Evolutionary conservation across 2,888 invertebrate species (phyloP).

Genomic region (Microctonus aethiopoides): DNA sequence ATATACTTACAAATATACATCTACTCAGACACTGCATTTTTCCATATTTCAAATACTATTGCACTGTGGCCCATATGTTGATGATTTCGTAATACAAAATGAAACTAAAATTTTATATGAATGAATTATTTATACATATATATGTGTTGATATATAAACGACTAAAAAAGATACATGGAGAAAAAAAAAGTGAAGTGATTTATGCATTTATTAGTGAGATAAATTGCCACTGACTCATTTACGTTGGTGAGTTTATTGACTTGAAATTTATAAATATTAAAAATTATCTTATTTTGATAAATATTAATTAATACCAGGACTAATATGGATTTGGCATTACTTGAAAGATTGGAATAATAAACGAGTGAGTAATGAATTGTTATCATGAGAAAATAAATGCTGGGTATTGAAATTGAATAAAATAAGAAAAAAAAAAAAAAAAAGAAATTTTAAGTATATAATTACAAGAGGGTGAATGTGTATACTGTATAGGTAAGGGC

Average conservation of each 20-base stretch:
- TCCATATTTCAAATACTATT: slow-evolving; percentile 54
- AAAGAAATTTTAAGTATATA: slow-evolving; percentile 43
- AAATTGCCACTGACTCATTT: too few relatives aligned
- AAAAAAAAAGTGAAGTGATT: too few relatives aligned
- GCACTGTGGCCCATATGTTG: slow-evolving; percentile 54
- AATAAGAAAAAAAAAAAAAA: slow-evolving; percentile 13
- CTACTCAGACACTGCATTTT: slow-evolving; percentile 48
- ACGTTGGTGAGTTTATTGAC: too few relatives aligned
- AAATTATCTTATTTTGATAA: too few relatives aligned
- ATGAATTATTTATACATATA: too few relatives aligned
- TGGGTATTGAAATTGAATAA: not conserved
- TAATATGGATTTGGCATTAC: not conserved
- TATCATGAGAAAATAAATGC: not conserved
- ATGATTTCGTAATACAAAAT: slow-evolving; percentile 57
- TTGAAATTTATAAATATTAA: not conserved
- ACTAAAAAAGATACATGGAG: too few relatives aligned
- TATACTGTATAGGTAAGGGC: slow-evolving; percentile 40
- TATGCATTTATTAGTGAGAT: too few relatives aligned
- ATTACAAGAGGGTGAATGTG: slow-evolving; percentile 50
- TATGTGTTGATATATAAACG: too few relatives aligned
- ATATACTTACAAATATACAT: too few relatives aligned
- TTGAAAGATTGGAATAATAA: not conserved
- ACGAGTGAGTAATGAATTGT: not conserved
- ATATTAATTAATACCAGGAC: not conserved
- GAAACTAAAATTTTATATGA: too few relatives aligned